Evolutionary conservation across 2,888 invertebrate species (phyloP).

Genomic region (Dysmachus trigonus): DNA sequence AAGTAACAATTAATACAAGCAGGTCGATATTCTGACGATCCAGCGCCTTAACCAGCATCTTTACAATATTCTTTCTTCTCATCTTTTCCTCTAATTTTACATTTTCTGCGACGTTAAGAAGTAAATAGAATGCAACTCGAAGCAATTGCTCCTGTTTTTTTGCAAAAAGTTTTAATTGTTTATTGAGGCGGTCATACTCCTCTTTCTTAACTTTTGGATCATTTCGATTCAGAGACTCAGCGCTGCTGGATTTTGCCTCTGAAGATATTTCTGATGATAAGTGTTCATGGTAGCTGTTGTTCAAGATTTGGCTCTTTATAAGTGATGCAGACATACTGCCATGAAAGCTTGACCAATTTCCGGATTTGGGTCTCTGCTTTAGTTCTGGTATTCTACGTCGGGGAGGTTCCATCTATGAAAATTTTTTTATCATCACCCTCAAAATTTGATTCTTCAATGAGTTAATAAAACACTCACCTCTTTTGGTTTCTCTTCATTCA

Average conservation of each 20-base stretch:
- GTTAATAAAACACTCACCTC: slow-evolving; percentile 55
- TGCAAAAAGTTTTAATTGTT: slow-evolving; percentile 81
- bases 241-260: slow-evolving; percentile 60
- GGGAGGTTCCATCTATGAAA: slow-evolving; percentile 69
- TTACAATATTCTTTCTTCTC: slow-evolving; percentile 91
- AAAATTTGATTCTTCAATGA: not conserved
- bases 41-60: slow-evolving; percentile 85
- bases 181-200: slow-evolving; percentile 81
- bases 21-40: slow-evolving; percentile 91
- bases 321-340: slow-evolving; percentile 64
- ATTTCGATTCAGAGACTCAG: slow-evolving; percentile 58
- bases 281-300: slow-evolving; percentile 76
- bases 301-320: slow-evolving; percentile 70
- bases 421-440: slow-evolving; percentile 20
- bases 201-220: slow-evolving; percentile 68
- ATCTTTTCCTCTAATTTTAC: slow-evolving; percentile 96
- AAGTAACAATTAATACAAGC: slow-evolving; percentile 88
- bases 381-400: slow-evolving; percentile 77
- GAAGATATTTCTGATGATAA: slow-evolving; percentile 61
- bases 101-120: slow-evolving; percentile 96
- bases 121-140: slow-evolving; percentile 89
- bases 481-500: slow-evolving; percentile 65
- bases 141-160: slow-evolving; percentile 94
- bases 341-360: slow-evolving; percentile 70
- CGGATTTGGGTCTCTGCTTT: slow-evolving; percentile 79